phyloP scores from a whole-genome alignment of 2,113 vertebrate genomes.

The Paradoxurus hermaphroditus region DNA sequence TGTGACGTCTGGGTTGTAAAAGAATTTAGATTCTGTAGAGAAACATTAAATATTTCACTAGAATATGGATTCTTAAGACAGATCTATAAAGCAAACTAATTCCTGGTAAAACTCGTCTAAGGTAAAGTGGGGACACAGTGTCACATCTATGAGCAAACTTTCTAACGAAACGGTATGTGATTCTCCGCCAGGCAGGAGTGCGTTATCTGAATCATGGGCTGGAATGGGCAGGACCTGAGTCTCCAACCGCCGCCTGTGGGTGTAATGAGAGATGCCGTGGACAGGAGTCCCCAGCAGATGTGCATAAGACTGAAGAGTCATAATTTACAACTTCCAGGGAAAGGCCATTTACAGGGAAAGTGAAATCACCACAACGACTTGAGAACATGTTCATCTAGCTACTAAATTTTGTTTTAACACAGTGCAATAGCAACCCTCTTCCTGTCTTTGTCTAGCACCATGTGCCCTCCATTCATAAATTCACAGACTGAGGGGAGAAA shows the following conservation, averaged over 20 bases:
- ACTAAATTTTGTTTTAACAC: not conserved
- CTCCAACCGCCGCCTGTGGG: too few species aligned
- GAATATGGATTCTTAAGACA: not conserved
- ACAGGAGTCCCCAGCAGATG: fast-evolving
- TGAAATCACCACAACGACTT: not conserved
- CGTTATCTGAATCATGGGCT: not conserved
- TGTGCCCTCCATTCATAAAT: not conserved
- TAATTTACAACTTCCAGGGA: not conserved
- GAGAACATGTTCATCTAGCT: not conserved
- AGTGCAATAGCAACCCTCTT: not conserved
- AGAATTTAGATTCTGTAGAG: constrained; percentile 53
- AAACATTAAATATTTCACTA: constrained; percentile 38
- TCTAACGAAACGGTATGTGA: not conserved
- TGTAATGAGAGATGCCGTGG: not conserved
- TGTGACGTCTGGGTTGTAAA: not conserved
- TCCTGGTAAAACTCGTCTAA: not conserved
- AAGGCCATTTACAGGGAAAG: not conserved
- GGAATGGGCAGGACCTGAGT: not conserved
- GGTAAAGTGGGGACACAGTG: not conserved
- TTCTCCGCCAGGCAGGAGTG: not conserved
- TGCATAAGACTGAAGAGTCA: fast-evolving
- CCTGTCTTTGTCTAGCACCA: not conserved
- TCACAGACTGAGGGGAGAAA: not conserved
- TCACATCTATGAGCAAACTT: not conserved
- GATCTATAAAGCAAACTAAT: constrained; percentile 3